Conservation (phyloP, 2,113 vertebrate species). For the Ivindomyrus marchei region DNA sequence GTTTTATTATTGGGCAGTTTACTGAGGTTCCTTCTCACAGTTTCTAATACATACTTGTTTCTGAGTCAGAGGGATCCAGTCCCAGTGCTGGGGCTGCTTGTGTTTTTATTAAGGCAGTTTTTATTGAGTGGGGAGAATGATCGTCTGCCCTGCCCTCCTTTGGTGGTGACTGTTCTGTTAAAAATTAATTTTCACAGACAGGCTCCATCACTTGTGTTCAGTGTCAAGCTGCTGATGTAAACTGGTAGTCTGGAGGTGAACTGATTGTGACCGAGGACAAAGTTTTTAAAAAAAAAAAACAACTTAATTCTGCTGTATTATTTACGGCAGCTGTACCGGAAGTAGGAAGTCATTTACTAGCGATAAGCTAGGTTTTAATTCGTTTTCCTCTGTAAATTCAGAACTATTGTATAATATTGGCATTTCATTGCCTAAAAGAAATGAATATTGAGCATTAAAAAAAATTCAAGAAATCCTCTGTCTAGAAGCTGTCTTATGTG, state of each 20-base stretch:
- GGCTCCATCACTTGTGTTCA: not conserved
- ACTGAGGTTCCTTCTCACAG: not conserved
- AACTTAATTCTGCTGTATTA: not conserved
- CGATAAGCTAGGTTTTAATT: not conserved
- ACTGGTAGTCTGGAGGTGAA: not conserved
- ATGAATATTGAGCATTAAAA: not conserved
- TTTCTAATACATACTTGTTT: not conserved
- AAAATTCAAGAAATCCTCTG: not conserved
- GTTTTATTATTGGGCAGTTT: not conserved
- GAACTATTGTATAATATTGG: not conserved
- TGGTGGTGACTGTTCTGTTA: not conserved
- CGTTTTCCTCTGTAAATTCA: not conserved
- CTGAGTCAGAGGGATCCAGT: not conserved
- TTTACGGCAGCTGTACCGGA: not conserved
- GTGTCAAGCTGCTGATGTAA: not conserved
- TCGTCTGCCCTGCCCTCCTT: not conserved
- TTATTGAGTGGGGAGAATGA: not conserved
- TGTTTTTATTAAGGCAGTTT: not conserved
- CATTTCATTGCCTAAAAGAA: not conserved
- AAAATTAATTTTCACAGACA: constrained; percentile 4
- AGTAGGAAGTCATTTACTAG: not conserved
- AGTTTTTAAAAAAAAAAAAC: not conserved
- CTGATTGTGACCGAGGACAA: not conserved
- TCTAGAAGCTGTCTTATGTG: not conserved
- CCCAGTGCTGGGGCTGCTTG: not conserved